phyloP scores from a whole-genome alignment of 2,797 vertebrate species.

The Stomatorhinus walkeri region DNA sequence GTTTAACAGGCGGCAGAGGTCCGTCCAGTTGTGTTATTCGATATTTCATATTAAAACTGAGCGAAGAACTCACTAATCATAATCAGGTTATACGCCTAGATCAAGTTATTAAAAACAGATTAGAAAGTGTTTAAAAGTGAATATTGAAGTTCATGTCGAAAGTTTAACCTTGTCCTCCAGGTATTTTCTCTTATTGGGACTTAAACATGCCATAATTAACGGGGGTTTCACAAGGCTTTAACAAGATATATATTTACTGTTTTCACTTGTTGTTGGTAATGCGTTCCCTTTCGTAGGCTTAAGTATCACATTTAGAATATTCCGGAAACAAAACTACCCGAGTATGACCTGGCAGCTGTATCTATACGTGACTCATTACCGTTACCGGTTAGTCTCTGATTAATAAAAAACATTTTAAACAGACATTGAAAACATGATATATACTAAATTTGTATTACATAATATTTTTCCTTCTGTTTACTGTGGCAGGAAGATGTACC shows the following conservation, averaged over 20 bases:
- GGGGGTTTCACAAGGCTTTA: neutral
- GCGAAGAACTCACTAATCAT: neutral
- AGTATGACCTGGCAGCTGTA: neutral
- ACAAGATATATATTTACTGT: neutral
- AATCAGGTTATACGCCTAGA: neutral
- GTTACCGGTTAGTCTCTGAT: neutral
- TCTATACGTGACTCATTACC: neutral
- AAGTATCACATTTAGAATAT: neutral
- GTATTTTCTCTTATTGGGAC: neutral
- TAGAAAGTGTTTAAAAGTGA: neutral
- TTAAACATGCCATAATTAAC: neutral
- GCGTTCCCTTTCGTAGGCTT: neutral
- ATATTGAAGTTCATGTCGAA: neutral
- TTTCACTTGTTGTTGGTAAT: neutral
- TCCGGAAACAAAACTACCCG: neutral
- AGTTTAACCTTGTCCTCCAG: neutral
- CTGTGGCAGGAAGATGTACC: neutral
- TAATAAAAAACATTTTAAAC: neutral
- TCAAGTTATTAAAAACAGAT: neutral
- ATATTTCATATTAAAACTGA: neutral
- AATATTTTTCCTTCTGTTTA: neutral
- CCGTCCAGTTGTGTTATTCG: neutral
- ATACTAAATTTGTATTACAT: neutral
- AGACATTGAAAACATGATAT: neutral
- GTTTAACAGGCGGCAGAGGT: neutral